Base-by-base conservation (phyloP, 2,797 vertebrate species). In the Pipistrellus pipistrellus region DNA sequence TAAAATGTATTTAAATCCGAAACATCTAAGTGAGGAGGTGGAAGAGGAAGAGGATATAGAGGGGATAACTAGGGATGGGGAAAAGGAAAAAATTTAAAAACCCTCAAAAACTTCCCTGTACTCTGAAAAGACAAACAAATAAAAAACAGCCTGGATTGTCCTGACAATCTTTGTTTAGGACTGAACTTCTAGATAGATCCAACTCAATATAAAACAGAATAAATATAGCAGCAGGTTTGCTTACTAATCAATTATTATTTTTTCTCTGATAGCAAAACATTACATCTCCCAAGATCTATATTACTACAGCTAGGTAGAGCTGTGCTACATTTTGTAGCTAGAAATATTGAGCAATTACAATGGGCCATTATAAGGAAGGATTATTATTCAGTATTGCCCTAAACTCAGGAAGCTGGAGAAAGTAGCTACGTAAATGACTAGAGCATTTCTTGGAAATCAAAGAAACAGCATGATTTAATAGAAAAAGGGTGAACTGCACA, bases 141-240 rank as follows among this genome's bases (percentile, higher is more conserved):
- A 48, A 48, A 17, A 44, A 35, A 13, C 30, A 23, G 9, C 17
- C 15, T 32, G 9, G 35, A 48, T 46, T 80, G 9, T 85, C 25
- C 25, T 25, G 66, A 51, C 48, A 69, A 17, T 57, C 62, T 8
- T 77, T 90, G 3, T 75, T 90, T 76, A 88, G 87, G 30, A 93
- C 30, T 71, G 8, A 86, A 12, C 20, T 76, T 93, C 59, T 64
- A 75, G 21, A 25, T 85, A 30, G 6, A 62, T 78, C 21, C 3
- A 82, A 89, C 62, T 90, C 84, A 32, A 46, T 81, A 25, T 90
- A 71, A 72, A 85, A 84, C 3, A 51, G 20, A 90, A 90, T 84
- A 95, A 71, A 46, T 62, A 38, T 23, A 94, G 32, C 13, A 71
- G 57, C 30, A 71, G 11, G 4, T 32, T 84, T 85, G 13, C 23